Percentiles rank a stretch among this genome's conserved stretches.
These are phyloP conservation scores for Lycia hirtaria DNA, from an alignment of 2,888 invertebrate species.

Conservation along the genomic window DNA sequence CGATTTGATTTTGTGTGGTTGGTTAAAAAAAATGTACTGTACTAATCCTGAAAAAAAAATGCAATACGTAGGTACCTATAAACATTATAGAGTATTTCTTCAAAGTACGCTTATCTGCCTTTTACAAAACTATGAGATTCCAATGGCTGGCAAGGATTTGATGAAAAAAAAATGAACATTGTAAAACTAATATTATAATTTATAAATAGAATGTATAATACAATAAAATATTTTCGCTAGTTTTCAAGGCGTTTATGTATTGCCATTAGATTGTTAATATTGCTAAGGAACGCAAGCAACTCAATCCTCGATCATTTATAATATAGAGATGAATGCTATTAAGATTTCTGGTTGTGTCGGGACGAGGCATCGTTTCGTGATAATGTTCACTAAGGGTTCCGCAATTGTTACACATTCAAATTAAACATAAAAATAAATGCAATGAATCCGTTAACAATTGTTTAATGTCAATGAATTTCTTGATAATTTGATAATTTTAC, in stretches of 20 bases:
- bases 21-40: no score
- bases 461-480: no score
- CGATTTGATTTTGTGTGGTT: no score
- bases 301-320: not conserved
- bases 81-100: not conserved
- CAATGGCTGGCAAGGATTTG: slow-evolving; percentile 7
- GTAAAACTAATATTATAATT: not conserved
- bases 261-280: slow-evolving; percentile 15
- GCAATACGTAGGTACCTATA: not conserved
- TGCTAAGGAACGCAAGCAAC: slow-evolving; percentile 2
- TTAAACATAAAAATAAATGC: no score
- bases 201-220: slow-evolving; percentile 1
- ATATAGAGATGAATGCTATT: no score
- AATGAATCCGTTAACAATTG: no score
- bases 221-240: slow-evolving; percentile 6
- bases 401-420: no score
- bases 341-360: no score
- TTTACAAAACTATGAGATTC: slow-evolving; percentile 16
- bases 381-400: no score
- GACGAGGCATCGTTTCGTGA: no score
- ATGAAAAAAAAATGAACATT: not conserved
- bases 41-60: not conserved
- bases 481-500: no score
- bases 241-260: slow-evolving; percentile 19
- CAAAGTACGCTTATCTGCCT: not conserved